phyloP scores from a whole-genome alignment of 2,888 invertebrate species.

The Sepiola atlantica region DNA sequence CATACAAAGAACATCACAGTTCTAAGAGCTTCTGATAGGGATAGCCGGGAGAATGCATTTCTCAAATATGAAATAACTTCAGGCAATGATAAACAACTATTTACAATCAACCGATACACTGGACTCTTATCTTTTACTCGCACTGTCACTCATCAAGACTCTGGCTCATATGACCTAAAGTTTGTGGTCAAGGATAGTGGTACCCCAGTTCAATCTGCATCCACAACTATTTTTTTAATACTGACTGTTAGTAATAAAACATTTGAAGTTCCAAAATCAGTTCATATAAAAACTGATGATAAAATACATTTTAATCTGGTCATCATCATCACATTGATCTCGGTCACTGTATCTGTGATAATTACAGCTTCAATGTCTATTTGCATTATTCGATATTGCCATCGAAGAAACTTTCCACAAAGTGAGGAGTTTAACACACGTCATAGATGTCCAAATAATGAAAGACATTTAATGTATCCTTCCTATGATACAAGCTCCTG shows the following conservation, averaged over 20 bases:
- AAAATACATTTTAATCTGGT: not conserved
- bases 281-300: not conserved
- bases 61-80: conserved; percentile 6
- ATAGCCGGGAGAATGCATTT: not conserved
- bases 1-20: not conserved
- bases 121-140: not conserved
- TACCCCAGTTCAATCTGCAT: not conserved
- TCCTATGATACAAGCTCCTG: not conserved
- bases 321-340: not conserved
- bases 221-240: not conserved
- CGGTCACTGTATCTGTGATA: conserved; percentile 12
- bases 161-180: not conserved
- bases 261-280: not conserved
- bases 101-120: conserved; percentile 6
- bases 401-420: not conserved
- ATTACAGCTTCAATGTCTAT: not conserved
- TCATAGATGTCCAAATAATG: not conserved
- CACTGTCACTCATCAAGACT: not conserved
- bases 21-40: not conserved
- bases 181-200: conserved; percentile 20
- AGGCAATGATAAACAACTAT: not conserved
- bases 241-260: not conserved
- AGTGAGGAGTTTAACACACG: not conserved
- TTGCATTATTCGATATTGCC: not conserved
- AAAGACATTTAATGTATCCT: not conserved